Conservation (phyloP, 2,797 vertebrate species). For the Anguilla pacifica region DNA sequence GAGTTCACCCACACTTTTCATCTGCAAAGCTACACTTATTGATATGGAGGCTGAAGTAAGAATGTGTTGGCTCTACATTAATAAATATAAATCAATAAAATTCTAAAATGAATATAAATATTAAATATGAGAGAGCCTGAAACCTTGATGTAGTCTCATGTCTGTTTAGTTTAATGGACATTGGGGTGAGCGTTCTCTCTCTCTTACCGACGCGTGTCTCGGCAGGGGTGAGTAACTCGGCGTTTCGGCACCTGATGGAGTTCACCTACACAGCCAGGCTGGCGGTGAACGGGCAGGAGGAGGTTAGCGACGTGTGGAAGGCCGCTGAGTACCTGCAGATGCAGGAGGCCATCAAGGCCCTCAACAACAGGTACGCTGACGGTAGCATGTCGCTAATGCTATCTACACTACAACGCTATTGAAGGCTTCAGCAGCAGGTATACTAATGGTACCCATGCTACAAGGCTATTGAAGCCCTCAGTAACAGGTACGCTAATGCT, state of each 20-base stretch:
- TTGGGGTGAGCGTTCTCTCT: not conserved
- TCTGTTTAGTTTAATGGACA: not conserved
- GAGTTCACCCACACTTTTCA: not conserved
- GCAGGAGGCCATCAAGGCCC: slow-evolving; percentile 97
- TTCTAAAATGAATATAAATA: not conserved
- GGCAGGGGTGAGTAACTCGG: slow-evolving; percentile 92
- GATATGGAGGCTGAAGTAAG: not conserved
- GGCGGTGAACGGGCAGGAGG: slow-evolving; percentile 86
- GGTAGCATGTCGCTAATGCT: not conserved
- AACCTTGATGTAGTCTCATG: too few species aligned
- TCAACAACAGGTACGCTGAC: slow-evolving; percentile 83
- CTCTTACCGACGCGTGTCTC: slow-evolving; percentile 28
- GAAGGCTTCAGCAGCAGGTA: not conserved
- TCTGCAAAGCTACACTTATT: not conserved
- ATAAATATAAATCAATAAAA: not conserved
- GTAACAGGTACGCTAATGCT: slow-evolving; percentile 71
- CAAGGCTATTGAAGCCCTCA: not conserved
- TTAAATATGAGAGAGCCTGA: too few species aligned
- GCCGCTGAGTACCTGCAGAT: slow-evolving; percentile 98
- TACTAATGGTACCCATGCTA: not conserved
- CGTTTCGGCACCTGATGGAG: slow-evolving; percentile 94
- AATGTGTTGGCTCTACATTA: not conserved
- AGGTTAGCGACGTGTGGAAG: slow-evolving; percentile 94
- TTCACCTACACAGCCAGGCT: slow-evolving; percentile 96
- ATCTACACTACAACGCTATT: not conserved